Evolutionary conservation across 1,140 invertebrate species (phyloP).

Genomic region (Sogatella furcifera): DNA sequence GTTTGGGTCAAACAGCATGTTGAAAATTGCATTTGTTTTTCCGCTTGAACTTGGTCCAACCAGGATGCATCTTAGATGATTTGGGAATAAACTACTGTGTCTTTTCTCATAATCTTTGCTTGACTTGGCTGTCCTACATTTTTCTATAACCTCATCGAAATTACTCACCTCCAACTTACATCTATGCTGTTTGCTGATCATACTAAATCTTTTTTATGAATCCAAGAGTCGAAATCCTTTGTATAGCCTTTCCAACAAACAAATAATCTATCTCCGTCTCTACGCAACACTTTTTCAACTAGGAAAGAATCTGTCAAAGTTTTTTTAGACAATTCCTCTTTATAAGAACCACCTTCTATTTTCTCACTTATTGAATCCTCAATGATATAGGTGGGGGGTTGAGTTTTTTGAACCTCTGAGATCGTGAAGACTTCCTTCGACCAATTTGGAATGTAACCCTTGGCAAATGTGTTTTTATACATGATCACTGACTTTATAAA

Average conservation of each 20-base stretch:
- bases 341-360: conserved; percentile 26
- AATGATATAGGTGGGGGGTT: conserved; percentile 15
- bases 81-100: conserved; percentile 21
- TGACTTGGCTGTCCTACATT: background rate
- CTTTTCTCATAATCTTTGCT: conserved; percentile 5
- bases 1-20: conserved; percentile 26
- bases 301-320: conserved; percentile 27
- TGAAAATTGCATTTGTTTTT: conserved; percentile 31
- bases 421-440: conserved; percentile 14
- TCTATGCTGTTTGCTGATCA: conserved; percentile 3
- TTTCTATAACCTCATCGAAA: background rate
- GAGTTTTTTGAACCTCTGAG: conserved; percentile 12
- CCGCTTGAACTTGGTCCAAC: conserved; percentile 28
- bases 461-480: conserved; percentile 19
- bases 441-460: conserved; percentile 18
- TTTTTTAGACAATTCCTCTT: conserved; percentile 23
- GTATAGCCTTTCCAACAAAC: conserved; percentile 31
- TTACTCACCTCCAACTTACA: background rate
- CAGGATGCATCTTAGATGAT: conserved; percentile 25
- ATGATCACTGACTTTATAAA: conserved; percentile 18
- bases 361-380: conserved; percentile 11
- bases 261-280: conserved; percentile 26
- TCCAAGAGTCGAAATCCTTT: conserved; percentile 27
- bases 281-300: conserved; percentile 27
- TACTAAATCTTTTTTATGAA: conserved; percentile 19